Evolutionary conservation across 2,113 vertebrate species (phyloP).

Genomic region (Albula goreensis): DNA sequence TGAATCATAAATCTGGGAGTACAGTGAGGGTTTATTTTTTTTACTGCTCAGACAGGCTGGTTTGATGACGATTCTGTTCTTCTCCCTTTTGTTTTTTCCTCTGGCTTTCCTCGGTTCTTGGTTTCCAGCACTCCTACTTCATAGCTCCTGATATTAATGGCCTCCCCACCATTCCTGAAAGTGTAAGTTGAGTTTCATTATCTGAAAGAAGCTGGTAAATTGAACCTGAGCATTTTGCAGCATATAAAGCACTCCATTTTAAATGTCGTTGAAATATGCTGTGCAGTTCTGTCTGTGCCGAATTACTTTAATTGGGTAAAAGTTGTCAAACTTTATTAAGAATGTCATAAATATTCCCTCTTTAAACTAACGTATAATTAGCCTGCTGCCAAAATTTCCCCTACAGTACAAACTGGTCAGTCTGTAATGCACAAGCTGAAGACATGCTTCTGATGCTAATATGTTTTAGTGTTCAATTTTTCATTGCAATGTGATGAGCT

Average conservation of each 20-base stretch:
- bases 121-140: conserved; percentile 89
- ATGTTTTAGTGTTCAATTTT: conserved; percentile 8
- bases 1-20: conserved; percentile 70
- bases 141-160: conserved; percentile 92
- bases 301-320: conserved; percentile 8
- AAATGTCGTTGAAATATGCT: neutral
- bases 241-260: neutral
- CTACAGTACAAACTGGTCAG: neutral
- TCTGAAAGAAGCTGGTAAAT: conserved; percentile 11
- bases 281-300: neutral
- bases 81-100: conserved; percentile 19
- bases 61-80: conserved; percentile 59
- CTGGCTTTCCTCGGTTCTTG: conserved; percentile 37
- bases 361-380: conserved; percentile 2
- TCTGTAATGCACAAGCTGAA: neutral
- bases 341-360: conserved; percentile 3
- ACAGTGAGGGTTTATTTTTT: conserved; percentile 54
- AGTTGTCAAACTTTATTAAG: conserved; percentile 11
- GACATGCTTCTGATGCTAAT: conserved; percentile 2
- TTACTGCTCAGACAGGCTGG: conserved; percentile 45
- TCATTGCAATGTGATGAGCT: neutral
- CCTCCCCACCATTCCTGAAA: conserved; percentile 97
- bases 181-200: conserved; percentile 77
- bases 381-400: neutral
- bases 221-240: neutral